phyloP scores from a whole-genome alignment of 2,888 invertebrate genomes.

The Invenusta paracnida region DNA sequence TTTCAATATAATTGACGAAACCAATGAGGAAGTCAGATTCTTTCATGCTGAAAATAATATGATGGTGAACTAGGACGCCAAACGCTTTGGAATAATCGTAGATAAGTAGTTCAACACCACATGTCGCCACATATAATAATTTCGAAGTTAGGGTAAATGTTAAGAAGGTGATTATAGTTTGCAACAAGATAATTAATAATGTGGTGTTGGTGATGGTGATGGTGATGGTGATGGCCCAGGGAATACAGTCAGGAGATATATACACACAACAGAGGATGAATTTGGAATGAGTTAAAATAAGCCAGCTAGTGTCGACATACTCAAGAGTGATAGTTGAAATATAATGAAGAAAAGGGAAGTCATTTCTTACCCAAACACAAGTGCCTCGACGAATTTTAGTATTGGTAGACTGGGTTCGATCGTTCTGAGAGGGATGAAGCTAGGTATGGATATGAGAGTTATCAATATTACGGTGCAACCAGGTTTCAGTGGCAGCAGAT shows the following conservation, averaged over 20 bases:
- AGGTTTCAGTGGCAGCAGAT: not conserved
- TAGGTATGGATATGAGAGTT: not conserved
- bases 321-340: not conserved
- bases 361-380: not conserved
- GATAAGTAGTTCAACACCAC: too few relatives aligned
- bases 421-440: not conserved
- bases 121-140: not conserved
- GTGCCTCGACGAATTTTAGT: too few relatives aligned
- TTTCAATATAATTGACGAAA: too few relatives aligned
- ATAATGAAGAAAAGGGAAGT: not conserved
- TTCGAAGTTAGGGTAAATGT: too few relatives aligned
- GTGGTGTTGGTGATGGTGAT: not conserved
- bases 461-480: not conserved
- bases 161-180: not conserved
- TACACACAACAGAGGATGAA: not conserved
- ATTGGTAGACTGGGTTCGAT: too few relatives aligned
- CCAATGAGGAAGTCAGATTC: too few relatives aligned
- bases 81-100: too few relatives aligned
- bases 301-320: not conserved
- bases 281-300: not conserved
- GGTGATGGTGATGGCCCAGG: too few relatives aligned
- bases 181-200: not conserved
- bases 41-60: too few relatives aligned
- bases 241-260: not conserved
- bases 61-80: too few relatives aligned